Conservation (phyloP, 2,888 invertebrate genomes). For the Lissocephala sabroskyi region DNA sequence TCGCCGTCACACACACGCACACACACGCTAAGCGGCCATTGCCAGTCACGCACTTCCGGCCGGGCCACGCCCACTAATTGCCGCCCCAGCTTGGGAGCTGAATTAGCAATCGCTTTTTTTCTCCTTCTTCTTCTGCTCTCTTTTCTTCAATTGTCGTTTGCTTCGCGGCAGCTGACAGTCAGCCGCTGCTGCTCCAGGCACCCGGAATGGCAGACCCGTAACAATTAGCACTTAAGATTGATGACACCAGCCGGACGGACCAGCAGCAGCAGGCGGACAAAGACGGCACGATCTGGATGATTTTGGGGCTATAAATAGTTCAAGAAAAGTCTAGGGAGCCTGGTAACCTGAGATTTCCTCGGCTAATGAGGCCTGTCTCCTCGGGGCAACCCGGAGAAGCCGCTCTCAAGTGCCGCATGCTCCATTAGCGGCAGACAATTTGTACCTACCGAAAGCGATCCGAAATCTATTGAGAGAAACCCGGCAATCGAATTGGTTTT, state of each 20-base stretch:
- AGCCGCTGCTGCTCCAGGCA: not conserved
- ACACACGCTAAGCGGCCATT: constrained; percentile 11
- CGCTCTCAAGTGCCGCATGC: constrained; percentile 34
- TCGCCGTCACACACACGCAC: not conserved
- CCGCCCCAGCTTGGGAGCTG: constrained; percentile 22
- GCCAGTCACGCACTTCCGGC: constrained; percentile 58
- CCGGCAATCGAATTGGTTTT: too few relatives aligned
- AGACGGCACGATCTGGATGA: too few relatives aligned
- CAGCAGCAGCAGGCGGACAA: too few relatives aligned
- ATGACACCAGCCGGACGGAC: not conserved
- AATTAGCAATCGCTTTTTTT: too few relatives aligned
- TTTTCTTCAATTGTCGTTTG: constrained; percentile 52
- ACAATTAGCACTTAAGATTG: constrained; percentile 19
- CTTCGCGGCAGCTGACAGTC: not conserved
- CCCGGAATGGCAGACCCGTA: not conserved
- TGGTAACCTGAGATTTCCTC: too few relatives aligned
- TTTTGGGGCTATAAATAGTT: too few relatives aligned
- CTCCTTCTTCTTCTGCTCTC: too few relatives aligned
- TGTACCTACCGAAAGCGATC: constrained; percentile 48
- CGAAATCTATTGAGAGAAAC: constrained; percentile 16
- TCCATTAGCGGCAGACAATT: constrained; percentile 53
- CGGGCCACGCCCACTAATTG: constrained; percentile 48
- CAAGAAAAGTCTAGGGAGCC: too few relatives aligned
- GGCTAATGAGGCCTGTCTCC: too few relatives aligned
- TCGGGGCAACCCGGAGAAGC: too few relatives aligned